These are phyloP conservation scores for Morpho helenor DNA, from an alignment of 2,888 invertebrate species.

Conservation along the genomic window DNA sequence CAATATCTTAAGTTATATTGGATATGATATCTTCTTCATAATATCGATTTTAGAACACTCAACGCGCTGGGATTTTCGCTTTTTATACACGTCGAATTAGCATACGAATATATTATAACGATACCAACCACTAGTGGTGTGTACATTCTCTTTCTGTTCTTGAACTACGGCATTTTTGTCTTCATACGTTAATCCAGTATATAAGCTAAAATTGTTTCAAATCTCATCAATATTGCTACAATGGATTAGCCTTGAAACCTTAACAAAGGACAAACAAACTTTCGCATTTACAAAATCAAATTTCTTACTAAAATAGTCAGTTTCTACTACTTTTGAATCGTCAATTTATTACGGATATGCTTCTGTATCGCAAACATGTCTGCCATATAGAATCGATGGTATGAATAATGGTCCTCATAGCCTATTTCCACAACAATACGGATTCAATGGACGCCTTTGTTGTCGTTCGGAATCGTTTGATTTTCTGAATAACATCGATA, in stretches of 20 bases:
- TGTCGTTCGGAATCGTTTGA: slow-evolving; percentile 2
- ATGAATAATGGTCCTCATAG: slow-evolving; percentile 17
- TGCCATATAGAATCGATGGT: slow-evolving; percentile 12
- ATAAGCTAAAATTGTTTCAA: too few species aligned
- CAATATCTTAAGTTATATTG: too few species aligned
- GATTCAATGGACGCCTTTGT: slow-evolving; percentile 2
- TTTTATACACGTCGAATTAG: too few species aligned
- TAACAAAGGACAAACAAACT: too few species aligned
- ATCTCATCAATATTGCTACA: too few species aligned
- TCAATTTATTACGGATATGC: too few species aligned
- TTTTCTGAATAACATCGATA: slow-evolving; percentile 9
- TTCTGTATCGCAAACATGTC: slow-evolving; percentile 11
- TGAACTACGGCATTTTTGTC: too few species aligned
- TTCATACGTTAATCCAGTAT: too few species aligned
- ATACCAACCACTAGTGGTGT: neutral
- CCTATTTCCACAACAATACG: slow-evolving; percentile 2
- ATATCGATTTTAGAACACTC: too few species aligned
- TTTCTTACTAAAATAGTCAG: neutral
- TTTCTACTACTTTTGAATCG: neutral
- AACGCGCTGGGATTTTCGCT: too few species aligned
- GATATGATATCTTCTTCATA: too few species aligned
- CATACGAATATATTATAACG: neutral
- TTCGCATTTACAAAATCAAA: neutral
- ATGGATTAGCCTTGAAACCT: too few species aligned
- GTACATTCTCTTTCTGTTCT: neutral